These are phyloP conservation scores for Trachelus troglodyta DNA, from an alignment of 2,888 invertebrate species.

Conservation along the genomic window DNA sequence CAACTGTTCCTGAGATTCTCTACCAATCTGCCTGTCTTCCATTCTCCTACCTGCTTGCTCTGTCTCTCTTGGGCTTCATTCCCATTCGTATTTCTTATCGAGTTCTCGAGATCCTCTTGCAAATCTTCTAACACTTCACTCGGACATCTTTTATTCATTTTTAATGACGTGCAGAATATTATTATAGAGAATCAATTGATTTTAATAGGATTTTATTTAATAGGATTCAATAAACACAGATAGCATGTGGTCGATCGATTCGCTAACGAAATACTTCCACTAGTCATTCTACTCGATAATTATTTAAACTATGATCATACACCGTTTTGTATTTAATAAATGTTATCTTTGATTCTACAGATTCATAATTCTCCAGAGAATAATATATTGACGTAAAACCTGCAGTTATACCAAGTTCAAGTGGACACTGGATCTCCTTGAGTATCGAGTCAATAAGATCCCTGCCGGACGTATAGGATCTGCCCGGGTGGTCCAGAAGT, in stretches of 20 bases:
- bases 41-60: neutral
- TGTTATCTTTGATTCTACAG: neutral
- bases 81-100: neutral
- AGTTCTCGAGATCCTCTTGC: neutral
- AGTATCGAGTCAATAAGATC: constrained; percentile 57
- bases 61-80: neutral
- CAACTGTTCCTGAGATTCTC: neutral
- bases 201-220: neutral
- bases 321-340: neutral
- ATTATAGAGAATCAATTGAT: neutral
- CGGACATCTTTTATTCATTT: neutral
- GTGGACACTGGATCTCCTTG: neutral
- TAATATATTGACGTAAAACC: neutral
- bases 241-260: neutral
- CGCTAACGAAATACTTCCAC: neutral
- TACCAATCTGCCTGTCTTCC: neutral
- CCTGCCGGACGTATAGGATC: constrained; percentile 51
- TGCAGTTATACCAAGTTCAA: neutral
- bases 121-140: neutral
- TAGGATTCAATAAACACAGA: neutral
- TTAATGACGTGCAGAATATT: neutral
- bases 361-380: neutral
- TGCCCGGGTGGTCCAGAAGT: constrained; percentile 59
- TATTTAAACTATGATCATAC: neutral
- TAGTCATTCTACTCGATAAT: neutral